Evolutionary conservation across 1,140 invertebrate species (phyloP).

Genomic region (Acromyrmex heyeri): DNA sequence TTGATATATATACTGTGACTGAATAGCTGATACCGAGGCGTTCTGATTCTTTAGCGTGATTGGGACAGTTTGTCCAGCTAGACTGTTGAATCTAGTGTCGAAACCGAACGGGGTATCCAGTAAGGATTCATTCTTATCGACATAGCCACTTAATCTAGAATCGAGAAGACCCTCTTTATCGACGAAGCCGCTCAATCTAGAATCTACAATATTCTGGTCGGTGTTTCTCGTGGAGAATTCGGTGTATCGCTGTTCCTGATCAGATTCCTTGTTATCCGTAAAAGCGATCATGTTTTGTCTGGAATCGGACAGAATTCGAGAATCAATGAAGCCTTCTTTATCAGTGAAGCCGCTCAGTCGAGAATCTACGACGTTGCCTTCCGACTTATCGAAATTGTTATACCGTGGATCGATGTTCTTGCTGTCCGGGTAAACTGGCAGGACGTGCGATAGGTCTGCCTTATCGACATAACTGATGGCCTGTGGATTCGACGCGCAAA

Average conservation of each 20-base stretch:
- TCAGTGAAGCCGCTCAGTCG: conserved; percentile 84
- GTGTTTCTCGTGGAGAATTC: conserved; percentile 75
- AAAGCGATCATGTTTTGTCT: conserved; percentile 85
- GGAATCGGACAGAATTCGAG: conserved; percentile 82
- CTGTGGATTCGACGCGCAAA: conserved; percentile 85
- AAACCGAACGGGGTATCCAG: conserved; percentile 83
- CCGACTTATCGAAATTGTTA: conserved; percentile 81
- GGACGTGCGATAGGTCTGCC: conserved; percentile 83
- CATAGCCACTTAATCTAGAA: conserved; percentile 70
- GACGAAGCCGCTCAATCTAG: conserved; percentile 74
- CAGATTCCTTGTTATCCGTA: conserved; percentile 83
- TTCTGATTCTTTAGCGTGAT: conserved; percentile 86
- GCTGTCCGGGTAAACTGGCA: conserved; percentile 82
- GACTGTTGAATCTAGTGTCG: conserved; percentile 81
- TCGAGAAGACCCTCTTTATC: conserved; percentile 80
- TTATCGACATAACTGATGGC: conserved; percentile 86
- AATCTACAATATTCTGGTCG: conserved; percentile 67
- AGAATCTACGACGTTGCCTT: conserved; percentile 83
- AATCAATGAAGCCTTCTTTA: conserved; percentile 86
- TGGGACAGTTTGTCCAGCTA: conserved; percentile 85
- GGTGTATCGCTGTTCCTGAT: conserved; percentile 82
- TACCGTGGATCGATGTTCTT: conserved; percentile 82
- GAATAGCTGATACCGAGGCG: conserved; percentile 82
- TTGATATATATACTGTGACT: conserved; percentile 84
- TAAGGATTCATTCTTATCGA: conserved; percentile 79